Percentiles rank a stretch among this genome's conserved stretches.
These are phyloP conservation scores for Macrobrachium nipponense DNA, from an alignment of 1,140 invertebrate genomes.

Conservation along the genomic window DNA sequence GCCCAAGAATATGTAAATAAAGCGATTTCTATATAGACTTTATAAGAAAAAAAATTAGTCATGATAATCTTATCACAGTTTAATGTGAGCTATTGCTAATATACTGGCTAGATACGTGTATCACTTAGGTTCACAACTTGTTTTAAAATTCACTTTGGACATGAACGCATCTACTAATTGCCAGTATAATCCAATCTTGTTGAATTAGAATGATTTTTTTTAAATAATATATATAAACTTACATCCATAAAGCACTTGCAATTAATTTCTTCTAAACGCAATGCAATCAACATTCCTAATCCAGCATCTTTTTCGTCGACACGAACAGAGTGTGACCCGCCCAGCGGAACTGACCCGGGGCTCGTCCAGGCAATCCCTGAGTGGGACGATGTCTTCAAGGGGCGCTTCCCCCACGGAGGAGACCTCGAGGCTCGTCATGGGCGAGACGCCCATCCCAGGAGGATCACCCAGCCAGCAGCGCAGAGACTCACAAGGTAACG, in stretches of 20 bases:
- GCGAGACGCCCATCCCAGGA: conserved; percentile 46
- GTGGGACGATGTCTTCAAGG: conserved; percentile 37
- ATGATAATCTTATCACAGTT: no score
- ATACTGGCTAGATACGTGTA: no score
- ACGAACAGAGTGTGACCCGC: conserved; percentile 42
- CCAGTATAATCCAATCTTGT: no score
- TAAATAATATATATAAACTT: no score
- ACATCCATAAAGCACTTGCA: not conserved
- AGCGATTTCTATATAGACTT: no score
- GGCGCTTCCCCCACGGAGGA: conserved; percentile 60
- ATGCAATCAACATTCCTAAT: not conserved
- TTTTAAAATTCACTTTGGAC: no score
- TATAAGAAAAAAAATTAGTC: no score
- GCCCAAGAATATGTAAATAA: no score
- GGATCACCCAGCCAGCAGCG: conserved; percentile 63
- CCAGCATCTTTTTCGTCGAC: not conserved
- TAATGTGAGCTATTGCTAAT: no score
- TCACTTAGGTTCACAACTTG: no score
- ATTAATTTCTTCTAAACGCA: not conserved
- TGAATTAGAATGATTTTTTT: no score
- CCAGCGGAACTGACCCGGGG: conserved; percentile 55
- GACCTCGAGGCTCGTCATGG: conserved; percentile 47
- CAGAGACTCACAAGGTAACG: conserved; percentile 65
- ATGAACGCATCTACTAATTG: no score
- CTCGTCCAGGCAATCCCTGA: conserved; percentile 49